phyloP scores from a whole-genome alignment of 2,888 invertebrate species.

The Electrophaes corylata region DNA sequence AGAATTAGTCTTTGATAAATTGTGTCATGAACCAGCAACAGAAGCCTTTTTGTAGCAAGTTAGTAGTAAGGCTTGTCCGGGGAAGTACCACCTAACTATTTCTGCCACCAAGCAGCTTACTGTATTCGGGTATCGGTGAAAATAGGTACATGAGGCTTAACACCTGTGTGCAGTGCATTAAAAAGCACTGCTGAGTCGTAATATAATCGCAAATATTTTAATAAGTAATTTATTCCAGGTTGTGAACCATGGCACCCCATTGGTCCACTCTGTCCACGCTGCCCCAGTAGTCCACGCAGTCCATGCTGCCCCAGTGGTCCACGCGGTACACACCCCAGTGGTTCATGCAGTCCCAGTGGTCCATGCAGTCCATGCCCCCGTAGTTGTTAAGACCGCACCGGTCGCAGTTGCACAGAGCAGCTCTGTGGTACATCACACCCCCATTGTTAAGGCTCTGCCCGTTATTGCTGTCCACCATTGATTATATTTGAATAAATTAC shows the following conservation, averaged over 20 bases:
- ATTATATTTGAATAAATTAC: constrained; percentile 45
- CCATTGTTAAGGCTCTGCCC: constrained; percentile 65
- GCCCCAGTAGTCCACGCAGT: background rate
- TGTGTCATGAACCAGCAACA: too few species aligned
- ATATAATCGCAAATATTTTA: background rate
- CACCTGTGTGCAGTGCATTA: too few species aligned
- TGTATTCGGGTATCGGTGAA: too few species aligned
- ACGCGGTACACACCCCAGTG: constrained; percentile 50
- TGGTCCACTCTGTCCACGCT: background rate
- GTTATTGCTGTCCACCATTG: constrained; percentile 67
- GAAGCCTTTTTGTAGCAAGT: too few species aligned
- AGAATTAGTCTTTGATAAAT: too few species aligned
- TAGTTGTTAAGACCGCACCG: constrained; percentile 51
- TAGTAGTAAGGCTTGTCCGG: too few species aligned
- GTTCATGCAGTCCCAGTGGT: constrained; percentile 63
- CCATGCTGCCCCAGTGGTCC: constrained; percentile 47
- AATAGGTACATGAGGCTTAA: too few species aligned
- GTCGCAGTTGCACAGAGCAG: constrained; percentile 70
- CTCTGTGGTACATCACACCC: constrained; percentile 69
- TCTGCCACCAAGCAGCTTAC: too few species aligned
- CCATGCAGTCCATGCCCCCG: constrained; percentile 42
- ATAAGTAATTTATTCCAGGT: constrained; percentile 38
- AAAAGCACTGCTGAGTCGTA: too few species aligned
- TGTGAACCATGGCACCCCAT: constrained; percentile 65
- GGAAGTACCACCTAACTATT: too few species aligned